A percentile compares a stretch with the other conserved stretches of the same genome.
These are phyloP conservation scores for Cheilosia vernalis DNA, from an alignment of 2,888 invertebrate species.

Conservation along the genomic window DNA sequence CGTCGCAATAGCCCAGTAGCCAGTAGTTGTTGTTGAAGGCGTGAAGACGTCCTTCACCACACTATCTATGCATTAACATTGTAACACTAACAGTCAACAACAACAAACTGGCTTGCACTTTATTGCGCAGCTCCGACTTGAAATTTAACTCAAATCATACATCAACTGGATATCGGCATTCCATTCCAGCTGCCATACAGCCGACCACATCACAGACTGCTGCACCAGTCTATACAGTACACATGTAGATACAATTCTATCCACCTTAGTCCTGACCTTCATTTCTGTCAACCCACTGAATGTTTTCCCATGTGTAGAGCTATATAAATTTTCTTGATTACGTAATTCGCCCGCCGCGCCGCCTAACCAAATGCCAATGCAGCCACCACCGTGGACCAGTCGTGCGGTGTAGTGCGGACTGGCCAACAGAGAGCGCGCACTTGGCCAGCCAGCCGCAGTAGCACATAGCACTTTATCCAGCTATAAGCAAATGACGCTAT, in stretches of 20 bases:
- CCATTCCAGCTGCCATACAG: conserved; percentile 65
- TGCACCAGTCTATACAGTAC: conserved; percentile 29
- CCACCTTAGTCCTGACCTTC: conserved; percentile 75
- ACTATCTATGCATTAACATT: conserved; percentile 49
- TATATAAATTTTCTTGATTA: conserved; percentile 54
- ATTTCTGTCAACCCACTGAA: conserved; percentile 76
- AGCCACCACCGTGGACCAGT: conserved; percentile 39
- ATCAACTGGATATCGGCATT: conserved; percentile 73
- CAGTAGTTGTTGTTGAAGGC: conserved; percentile 50
- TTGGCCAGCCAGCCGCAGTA: background rate
- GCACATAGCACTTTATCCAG: conserved; percentile 14
- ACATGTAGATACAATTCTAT: conserved; percentile 58
- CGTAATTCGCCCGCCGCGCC: conserved; percentile 68
- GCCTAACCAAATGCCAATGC: conserved; percentile 52
- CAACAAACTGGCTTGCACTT: conserved; percentile 60
- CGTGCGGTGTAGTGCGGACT: conserved; percentile 2
- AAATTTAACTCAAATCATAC: conserved; percentile 60
- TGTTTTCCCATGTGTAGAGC: conserved; percentile 70
- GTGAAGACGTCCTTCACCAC: conserved; percentile 72
- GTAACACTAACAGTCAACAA: conserved; percentile 63
- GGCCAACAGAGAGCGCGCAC: background rate
- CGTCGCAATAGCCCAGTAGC: conserved; percentile 13
- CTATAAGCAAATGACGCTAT: conserved; percentile 61
- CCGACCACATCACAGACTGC: conserved; percentile 20
- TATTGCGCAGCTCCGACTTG: conserved; percentile 72